phyloP scores from a whole-genome alignment of 2,888 invertebrate genomes.

The Eupeodes latifasciatus region DNA sequence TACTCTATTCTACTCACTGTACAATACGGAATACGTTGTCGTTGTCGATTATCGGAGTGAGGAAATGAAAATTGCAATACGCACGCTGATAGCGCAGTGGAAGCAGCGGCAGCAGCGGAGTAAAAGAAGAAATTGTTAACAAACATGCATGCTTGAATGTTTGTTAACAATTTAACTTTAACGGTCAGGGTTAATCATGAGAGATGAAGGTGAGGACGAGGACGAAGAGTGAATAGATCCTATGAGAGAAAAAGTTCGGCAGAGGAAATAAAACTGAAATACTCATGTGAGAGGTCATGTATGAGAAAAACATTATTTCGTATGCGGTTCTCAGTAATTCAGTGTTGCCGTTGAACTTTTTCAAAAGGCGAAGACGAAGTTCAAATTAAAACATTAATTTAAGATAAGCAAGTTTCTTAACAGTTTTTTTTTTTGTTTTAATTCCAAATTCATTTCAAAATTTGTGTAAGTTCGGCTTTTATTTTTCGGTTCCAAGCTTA shows the following conservation, averaged over 20 bases:
- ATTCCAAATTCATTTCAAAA: too few species aligned
- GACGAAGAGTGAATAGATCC: not conserved
- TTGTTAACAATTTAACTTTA: slow-evolving; percentile 16
- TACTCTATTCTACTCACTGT: not conserved
- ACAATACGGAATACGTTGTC: slow-evolving; percentile 14
- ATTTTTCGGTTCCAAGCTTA: too few species aligned
- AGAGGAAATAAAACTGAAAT: not conserved
- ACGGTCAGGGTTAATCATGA: slow-evolving; percentile 38
- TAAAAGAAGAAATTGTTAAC: not conserved
- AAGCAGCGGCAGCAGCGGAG: slow-evolving; percentile 25
- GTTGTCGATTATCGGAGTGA: not conserved
- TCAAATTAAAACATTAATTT: too few species aligned
- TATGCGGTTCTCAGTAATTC: not conserved
- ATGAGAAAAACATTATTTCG: slow-evolving; percentile 12
- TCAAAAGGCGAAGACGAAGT: too few species aligned
- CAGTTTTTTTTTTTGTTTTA: too few species aligned
- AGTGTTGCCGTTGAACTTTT: slow-evolving; percentile 12
- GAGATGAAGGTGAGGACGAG: not conserved
- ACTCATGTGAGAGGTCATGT: slow-evolving; percentile 17
- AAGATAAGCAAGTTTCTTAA: too few species aligned
- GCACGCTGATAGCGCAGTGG: slow-evolving; percentile 40
- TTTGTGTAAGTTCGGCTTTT: too few species aligned
- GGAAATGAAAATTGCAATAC: not conserved
- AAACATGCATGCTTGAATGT: slow-evolving; percentile 17
- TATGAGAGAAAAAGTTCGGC: not conserved